Conservation (phyloP, 30 jellyfish, hydroid and myxozoan genomes). For the Hydractinia symbiolongicarpus region DNA sequence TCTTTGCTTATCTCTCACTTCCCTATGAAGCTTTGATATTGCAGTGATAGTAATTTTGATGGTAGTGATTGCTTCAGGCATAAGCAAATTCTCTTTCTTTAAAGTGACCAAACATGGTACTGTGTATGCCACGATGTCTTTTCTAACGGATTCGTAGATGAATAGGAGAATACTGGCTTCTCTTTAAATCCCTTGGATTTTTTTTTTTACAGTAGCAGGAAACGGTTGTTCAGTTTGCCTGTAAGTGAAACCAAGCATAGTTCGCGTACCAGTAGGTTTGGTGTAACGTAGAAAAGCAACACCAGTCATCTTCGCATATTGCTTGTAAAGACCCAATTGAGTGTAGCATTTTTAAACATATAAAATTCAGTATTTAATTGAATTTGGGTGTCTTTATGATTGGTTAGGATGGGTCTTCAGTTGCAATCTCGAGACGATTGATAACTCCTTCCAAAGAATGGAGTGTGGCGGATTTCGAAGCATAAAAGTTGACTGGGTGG, state of each 20-base stretch:
- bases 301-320: neutral
- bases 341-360: neutral
- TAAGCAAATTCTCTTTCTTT: neutral
- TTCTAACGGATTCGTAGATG: neutral
- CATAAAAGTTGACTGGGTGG: too few species aligned
- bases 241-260: neutral
- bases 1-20: neutral
- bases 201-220: neutral
- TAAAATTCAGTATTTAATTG: neutral
- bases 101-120: neutral
- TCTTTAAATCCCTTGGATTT: neutral
- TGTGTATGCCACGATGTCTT: neutral
- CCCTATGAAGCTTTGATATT: neutral
- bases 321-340: neutral
- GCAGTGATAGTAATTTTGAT: neutral
- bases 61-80: neutral
- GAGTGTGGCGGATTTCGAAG: too few species aligned
- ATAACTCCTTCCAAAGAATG: too few species aligned
- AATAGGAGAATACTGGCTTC: neutral
- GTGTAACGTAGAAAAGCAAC: neutral
- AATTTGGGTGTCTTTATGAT: neutral
- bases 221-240: neutral
- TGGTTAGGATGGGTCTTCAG: too few species aligned
- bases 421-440: too few species aligned
- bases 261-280: neutral